Base-by-base conservation (phyloP, 2,888 invertebrate species). In the Nomada hirtipes region DNA sequence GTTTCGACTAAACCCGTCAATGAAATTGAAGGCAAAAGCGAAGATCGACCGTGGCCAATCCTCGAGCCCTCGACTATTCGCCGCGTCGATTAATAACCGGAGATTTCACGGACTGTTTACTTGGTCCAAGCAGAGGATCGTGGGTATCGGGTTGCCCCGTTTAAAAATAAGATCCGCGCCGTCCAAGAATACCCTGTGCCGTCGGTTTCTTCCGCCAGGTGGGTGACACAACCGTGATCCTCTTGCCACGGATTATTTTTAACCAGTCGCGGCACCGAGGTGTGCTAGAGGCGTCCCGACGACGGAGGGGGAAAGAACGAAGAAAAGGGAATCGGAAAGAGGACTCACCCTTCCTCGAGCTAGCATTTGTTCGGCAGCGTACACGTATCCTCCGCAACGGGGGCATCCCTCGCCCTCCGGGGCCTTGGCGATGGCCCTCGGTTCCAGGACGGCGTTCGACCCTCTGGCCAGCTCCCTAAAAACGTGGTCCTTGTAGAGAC, bases 341-440 rank as follows among this genome's bases (percentile, higher is more conserved):
- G 36, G 76, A 95, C 96, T 96, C 95, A 98, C 98, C 95, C 96
- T 96, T 95, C 97, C 98, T 93, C 97, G 96, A 88, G 98, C 98
- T 92, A 98, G 95, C 98, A 98, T 98, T 95, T 98, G 97, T 94
- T 98, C 98, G 81, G 98, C 98, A 84, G 97, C 97, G 94, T 98
- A 98, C 73, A 98, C 98, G 93, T 94, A 97, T 85, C 98, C 98
- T 86, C 98, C 98, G 93, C 98, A 98, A 90, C 98, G 95, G 47
- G 98, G 98, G 92, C 98, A 98, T 83, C 98, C 98, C 94, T 97
- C 96, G 71, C 98, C 98, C 89, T 97, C 97, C 57, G 97, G 97
- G 69, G 98, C 97, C 94, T 96, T 97, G 47, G 97, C 97, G 92
- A 97, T 97, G 83, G 95, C 95, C 89, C 96, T 96, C 53, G 97